phyloP scores from a whole-genome alignment of 2,113 vertebrate genomes.

The Coptodon bakossiorum region DNA sequence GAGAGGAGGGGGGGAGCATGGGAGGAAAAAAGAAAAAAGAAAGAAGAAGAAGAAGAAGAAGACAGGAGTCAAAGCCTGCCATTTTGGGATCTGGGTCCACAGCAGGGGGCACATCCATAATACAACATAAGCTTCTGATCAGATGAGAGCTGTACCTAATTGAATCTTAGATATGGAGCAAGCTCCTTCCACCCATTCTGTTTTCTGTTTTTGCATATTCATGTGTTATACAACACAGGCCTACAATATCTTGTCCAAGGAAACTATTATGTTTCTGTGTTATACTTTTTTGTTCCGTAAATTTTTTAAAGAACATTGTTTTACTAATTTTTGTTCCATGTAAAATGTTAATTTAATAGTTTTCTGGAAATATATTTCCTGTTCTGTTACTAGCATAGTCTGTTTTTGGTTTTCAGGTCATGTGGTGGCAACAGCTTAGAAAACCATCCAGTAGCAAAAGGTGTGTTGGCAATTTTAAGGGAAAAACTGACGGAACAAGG shows the following conservation, averaged over 20 bases:
- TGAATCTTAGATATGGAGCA: neutral
- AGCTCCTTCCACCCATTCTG: neutral
- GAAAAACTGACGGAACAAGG: neutral
- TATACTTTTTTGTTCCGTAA: neutral
- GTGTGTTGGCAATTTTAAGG: neutral
- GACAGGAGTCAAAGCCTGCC: slow-evolving; percentile 1
- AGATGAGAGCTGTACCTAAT: slow-evolving; percentile 16
- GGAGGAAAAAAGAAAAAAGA: neutral
- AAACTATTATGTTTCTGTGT: neutral
- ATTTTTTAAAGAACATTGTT: neutral
- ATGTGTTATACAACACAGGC: neutral
- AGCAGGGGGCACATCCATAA: slow-evolving; percentile 57
- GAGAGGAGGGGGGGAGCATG: neutral
- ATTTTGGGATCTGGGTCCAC: slow-evolving; percentile 20
- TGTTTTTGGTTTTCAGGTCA: neutral
- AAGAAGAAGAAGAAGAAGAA: neutral
- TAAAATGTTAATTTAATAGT: neutral
- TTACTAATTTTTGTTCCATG: neutral
- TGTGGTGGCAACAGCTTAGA: neutral
- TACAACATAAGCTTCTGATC: slow-evolving; percentile 48
- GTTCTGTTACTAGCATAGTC: neutral
- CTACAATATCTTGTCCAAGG: neutral
- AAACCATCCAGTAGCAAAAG: neutral
- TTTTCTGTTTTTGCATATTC: neutral
- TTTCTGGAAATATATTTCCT: neutral